A percentile compares a stretch with the other conserved stretches of the same genome.
Evolutionary conservation across 2,797 vertebrate genomes (phyloP).

Genomic region (Sparus aurata): DNA sequence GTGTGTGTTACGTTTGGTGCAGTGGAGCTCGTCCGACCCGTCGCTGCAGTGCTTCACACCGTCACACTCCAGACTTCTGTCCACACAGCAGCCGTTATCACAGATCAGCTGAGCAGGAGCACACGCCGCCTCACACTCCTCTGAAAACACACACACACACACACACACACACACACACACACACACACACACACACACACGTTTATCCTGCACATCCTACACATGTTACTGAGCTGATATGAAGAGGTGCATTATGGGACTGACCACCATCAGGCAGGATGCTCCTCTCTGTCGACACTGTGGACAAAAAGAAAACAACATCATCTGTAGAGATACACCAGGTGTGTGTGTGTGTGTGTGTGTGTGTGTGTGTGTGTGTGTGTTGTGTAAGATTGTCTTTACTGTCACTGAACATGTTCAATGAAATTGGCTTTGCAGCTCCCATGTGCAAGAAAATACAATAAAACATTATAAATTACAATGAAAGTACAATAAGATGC

Average conservation of each 20-base stretch:
- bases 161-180: conserved; percentile 23
- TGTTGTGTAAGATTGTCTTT: too few species aligned
- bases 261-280: conserved; percentile 35
- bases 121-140: conserved; percentile 83
- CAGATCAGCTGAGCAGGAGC: conserved; percentile 85
- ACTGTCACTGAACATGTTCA: too few species aligned
- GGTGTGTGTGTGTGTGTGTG: neutral
- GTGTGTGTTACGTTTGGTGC: conserved; percentile 85
- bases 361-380: neutral
- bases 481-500: too few species aligned
- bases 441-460: too few species aligned
- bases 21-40: conserved; percentile 87
- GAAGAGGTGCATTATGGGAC: conserved; percentile 52
- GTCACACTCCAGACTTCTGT: conserved; percentile 90
- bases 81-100: conserved; percentile 88
- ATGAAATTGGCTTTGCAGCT: too few species aligned
- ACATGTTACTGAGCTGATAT: neutral
- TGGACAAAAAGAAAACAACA: conserved; percentile 13
- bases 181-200: conserved; percentile 3
- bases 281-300: conserved; percentile 44
- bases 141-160: conserved; percentile 40
- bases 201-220: neutral
- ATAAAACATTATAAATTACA: too few species aligned
- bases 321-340: neutral
- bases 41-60: conserved; percentile 86